Conservation (phyloP, 2,888 invertebrate species). For the Eustalomyia histrio region DNA sequence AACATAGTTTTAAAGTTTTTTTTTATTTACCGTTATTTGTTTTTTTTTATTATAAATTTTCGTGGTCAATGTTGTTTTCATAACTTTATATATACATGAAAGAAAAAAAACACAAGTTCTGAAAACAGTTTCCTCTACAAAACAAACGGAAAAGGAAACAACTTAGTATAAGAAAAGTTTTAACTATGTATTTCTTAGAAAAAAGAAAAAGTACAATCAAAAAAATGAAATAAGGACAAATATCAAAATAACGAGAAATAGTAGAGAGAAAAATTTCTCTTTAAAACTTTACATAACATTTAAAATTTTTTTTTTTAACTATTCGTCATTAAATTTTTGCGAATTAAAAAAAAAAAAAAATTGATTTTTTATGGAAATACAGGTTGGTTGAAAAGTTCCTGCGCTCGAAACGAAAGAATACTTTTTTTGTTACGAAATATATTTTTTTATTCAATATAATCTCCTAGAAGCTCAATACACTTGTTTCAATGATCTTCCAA, state of each 20-base stretch:
- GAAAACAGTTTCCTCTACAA: background rate
- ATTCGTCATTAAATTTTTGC: too few relatives aligned
- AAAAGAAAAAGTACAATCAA: background rate
- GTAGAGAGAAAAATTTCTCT: too few relatives aligned
- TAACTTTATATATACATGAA: background rate
- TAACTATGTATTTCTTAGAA: background rate
- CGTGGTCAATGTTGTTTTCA: conserved; percentile 30
- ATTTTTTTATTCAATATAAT: too few relatives aligned
- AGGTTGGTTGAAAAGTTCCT: too few relatives aligned
- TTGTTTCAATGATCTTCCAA: too few relatives aligned
- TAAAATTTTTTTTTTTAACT: too few relatives aligned
- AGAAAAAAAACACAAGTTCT: background rate
- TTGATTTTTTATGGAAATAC: too few relatives aligned
- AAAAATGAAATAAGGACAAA: background rate
- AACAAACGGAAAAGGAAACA: conserved; percentile 2
- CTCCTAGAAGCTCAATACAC: too few relatives aligned
- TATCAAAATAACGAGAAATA: background rate
- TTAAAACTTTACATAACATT: too few relatives aligned
- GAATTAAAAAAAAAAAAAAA: too few relatives aligned
- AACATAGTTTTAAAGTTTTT: background rate
- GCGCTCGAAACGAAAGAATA: too few relatives aligned
- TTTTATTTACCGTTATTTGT: background rate
- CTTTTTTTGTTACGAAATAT: too few relatives aligned
- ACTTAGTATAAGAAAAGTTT: background rate
- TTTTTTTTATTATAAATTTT: conserved; percentile 30